Evolutionary conservation across 2,888 invertebrate genomes (phyloP).

Genomic region (Cryptocephalus primarius): DNA sequence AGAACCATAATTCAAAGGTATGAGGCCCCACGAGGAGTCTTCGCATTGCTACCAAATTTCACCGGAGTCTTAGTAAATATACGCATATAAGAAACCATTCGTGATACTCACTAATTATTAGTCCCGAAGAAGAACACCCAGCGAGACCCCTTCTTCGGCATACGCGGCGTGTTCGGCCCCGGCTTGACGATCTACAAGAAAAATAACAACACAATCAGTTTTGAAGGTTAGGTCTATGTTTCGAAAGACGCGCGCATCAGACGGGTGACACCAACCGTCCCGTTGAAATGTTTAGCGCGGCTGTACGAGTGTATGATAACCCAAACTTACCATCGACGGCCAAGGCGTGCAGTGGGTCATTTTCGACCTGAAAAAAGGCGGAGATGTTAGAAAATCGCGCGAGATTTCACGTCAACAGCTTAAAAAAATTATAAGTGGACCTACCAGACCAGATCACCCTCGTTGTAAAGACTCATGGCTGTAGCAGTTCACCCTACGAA

Average conservation of each 20-base stretch:
- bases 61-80: no score
- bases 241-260: constrained; percentile 11
- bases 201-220: constrained; percentile 14
- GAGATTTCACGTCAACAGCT: not conserved
- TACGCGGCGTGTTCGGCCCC: constrained; percentile 57
- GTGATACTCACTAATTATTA: constrained; percentile 80
- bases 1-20: no score
- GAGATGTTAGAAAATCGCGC: constrained; percentile 4
- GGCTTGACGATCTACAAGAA: constrained; percentile 69
- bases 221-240: constrained; percentile 8
- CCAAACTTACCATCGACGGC: constrained; percentile 87
- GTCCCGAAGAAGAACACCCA: constrained; percentile 92
- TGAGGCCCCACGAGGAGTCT: no score
- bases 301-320: constrained; percentile 10
- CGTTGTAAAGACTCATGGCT: no score
- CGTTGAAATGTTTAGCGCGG: constrained; percentile 20
- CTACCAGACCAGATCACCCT: constrained; percentile 56
- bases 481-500: no score
- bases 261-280: constrained; percentile 37
- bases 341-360: constrained; percentile 96
- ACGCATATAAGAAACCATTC: not conserved
- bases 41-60: no score
- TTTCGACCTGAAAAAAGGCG: constrained; percentile 75
- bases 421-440: constrained; percentile 23
- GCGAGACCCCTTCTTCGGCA: constrained; percentile 63